Percentiles rank a stretch among this genome's conserved stretches.
These are phyloP conservation scores for Distichodus sexfasciatus DNA, from an alignment of 2,797 vertebrate species.

Conservation along the genomic window DNA sequence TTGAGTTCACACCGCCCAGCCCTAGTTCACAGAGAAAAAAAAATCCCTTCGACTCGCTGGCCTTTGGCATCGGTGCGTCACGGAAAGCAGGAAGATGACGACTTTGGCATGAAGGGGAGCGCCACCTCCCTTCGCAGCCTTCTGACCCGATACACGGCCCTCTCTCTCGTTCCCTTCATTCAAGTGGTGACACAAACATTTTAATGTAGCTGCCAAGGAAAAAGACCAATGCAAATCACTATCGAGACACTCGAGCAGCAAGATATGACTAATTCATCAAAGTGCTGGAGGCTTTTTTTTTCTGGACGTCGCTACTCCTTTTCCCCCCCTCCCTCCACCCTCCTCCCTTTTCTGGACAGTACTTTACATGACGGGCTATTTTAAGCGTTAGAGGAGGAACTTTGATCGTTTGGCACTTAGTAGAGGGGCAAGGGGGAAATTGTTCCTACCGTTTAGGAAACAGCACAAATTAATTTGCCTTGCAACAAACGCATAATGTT, in stretches of 20 bases:
- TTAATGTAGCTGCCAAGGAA: slow-evolving; percentile 91
- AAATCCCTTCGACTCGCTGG: not conserved
- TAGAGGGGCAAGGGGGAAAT: too few species aligned
- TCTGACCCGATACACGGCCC: slow-evolving; percentile 43
- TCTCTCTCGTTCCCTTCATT: slow-evolving; percentile 76
- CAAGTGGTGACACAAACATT: slow-evolving; percentile 85
- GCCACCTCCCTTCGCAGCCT: slow-evolving; percentile 68
- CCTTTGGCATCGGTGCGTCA: slow-evolving; percentile 24
- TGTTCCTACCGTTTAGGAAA: too few species aligned
- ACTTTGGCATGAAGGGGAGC: slow-evolving; percentile 94
- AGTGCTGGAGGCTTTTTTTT: slow-evolving; percentile 81
- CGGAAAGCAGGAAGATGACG: slow-evolving; percentile 74
- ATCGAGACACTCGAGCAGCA: slow-evolving; percentile 81
- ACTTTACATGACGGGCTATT: not conserved
- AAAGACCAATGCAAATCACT: slow-evolving; percentile 97
- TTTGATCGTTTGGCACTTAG: too few species aligned
- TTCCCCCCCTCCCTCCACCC: too few species aligned
- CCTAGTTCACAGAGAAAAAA: too few species aligned
- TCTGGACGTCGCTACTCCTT: slow-evolving; percentile 56
- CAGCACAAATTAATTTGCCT: too few species aligned
- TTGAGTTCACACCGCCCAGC: too few species aligned
- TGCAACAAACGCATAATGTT: not conserved
- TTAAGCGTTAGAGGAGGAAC: not conserved
- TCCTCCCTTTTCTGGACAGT: not conserved
- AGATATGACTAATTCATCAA: slow-evolving; percentile 88